Base-by-base conservation (phyloP, 2,797 vertebrate species). In the Chrysocyon brachyurus region DNA sequence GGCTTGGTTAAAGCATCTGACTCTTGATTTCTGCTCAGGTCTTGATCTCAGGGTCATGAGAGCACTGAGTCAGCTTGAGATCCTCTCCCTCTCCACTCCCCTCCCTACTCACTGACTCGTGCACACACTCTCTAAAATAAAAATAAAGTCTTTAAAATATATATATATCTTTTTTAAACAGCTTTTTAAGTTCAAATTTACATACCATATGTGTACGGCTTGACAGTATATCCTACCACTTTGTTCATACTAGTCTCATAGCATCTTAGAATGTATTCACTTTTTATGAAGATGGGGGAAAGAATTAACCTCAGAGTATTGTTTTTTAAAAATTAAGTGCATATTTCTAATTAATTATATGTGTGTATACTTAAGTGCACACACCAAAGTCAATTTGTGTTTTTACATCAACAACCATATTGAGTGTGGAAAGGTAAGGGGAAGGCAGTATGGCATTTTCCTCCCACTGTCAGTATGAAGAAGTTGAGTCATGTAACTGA, bases 221-320 rank as follows among this genome's bases (percentile, higher is more conserved):
- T 88, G 59, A 46, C 68, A 66, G 14, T 84, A 22, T 78, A 75
- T 24, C 31, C 22, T 82, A 52, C 66, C 72, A 66, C 54, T 73
- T 73, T 19, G 40, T 46, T 46, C 40, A 46, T 52, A 52, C 84
- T 91, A 6, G 12, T 77, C 6, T 52, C n/a, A 85, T 1, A 91
- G 81, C 28, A 81, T 86, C n/a, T 26, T 73, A 75, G 64, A 92
- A 95, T 77, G 68, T 46, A n/a, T 61, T 96, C 36, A 57, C n/a
- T 91, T 46, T 94, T 78, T 68, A 33, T 91, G 46, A 26, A 87
- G 26, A 7, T 72, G 28, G 36, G 15, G 63, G 75, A 63, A 97
- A 70, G 17, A 70, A 59, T 82, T 40, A 56, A 93, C 56, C 88
- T 49, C 2, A 33, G 15, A 31, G 19, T 63, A 72, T 49, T 2